Evolutionary conservation across 2,888 invertebrate genomes (phyloP), one percentile per base, ranked within the genome.

Genomic region (Mythimna lalbum): DNA sequence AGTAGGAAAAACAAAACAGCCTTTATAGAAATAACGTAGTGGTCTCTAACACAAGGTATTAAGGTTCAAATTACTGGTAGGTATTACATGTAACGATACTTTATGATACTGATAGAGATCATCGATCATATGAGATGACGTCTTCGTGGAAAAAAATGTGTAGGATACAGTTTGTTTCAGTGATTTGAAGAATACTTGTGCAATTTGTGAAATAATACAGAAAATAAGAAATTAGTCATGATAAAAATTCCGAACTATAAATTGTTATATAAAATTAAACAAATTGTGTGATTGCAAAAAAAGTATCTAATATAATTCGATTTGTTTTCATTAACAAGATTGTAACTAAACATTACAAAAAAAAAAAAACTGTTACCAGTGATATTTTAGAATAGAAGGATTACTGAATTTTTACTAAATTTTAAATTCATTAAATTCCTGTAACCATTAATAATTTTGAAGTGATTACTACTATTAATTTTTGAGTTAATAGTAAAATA

Each of bases 271-370:
- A 27, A 47, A 43, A 61, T 63, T 75, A 88, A 86, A 82, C 69
- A 80, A 65, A 67, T 68, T 67, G 78, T 49, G 83, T 87, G 80
- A 84, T 80, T 66, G 63, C 55, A 21, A 53, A 39, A n/a, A 10
- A 3, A 17, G 49, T 12, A 56, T 39, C 1, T 31, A 2, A 55
- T 50, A 61, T 69, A 77, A 84, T 86, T 84, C 69, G 27, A 76
- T 33, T 86, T 73, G 70, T 77, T 81, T 77, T 79, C 1, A 52
- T 33, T 81, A 81, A 86, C 77, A 75, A 70, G 50, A 78, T 66
- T 33, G 80, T 57, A 76, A 80, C 81, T 71, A 12, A 50, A 68
- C 57, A 31, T 23, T 0, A 31, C n/a, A n/a, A n/a, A 43, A 43
- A 17, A 43, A 17, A 27, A 10, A 39, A 43, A 55, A 12, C 31